These are phyloP conservation scores for Halesus radiatus DNA, from an alignment of 1,140 invertebrate species.

Conservation along the genomic window DNA sequence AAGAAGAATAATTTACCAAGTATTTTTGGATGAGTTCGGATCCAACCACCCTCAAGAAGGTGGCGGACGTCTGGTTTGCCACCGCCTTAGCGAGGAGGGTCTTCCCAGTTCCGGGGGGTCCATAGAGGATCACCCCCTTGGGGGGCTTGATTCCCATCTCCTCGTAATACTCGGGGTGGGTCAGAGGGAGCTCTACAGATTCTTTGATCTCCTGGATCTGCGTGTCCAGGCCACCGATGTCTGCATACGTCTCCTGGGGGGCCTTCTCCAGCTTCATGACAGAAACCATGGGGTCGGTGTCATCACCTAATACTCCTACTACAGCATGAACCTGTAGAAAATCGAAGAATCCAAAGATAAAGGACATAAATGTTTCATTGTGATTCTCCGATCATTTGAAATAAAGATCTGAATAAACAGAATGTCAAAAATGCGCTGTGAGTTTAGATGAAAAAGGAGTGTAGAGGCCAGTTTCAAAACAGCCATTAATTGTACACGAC, in stretches of 20 bases:
- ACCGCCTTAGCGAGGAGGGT: constrained; percentile 98
- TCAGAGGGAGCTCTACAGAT: constrained; percentile 97
- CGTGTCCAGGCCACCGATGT: constrained; percentile 99
- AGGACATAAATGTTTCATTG: too few relatives aligned
- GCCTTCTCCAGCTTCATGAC: constrained; percentile 99
- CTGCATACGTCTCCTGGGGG: constrained; percentile 99
- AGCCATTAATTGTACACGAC: too few relatives aligned
- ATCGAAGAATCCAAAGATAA: too few relatives aligned
- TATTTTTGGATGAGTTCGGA: constrained; percentile 99
- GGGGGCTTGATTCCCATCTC: constrained; percentile 99
- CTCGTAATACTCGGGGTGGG: constrained; percentile 99
- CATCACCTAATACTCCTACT: constrained; percentile 97
- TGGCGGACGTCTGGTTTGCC: constrained; percentile 99
- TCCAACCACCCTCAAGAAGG: constrained; percentile 97
- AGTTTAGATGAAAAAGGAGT: too few relatives aligned
- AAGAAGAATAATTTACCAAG: constrained; percentile 73
- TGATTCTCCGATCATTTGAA: too few relatives aligned
- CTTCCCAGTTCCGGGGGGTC: constrained; percentile 98
- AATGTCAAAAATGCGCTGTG: too few relatives aligned
- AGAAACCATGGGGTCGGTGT: constrained; percentile 99
- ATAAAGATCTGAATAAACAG: too few relatives aligned
- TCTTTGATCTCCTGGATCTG: constrained; percentile 99
- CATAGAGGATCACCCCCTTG: constrained; percentile 99
- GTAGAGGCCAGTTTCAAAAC: too few relatives aligned
- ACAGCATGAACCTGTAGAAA: constrained; percentile 89